These are phyloP conservation scores for Pangasianodon gigas DNA, from an alignment of 2,113 vertebrate species.

Conservation along the genomic window DNA sequence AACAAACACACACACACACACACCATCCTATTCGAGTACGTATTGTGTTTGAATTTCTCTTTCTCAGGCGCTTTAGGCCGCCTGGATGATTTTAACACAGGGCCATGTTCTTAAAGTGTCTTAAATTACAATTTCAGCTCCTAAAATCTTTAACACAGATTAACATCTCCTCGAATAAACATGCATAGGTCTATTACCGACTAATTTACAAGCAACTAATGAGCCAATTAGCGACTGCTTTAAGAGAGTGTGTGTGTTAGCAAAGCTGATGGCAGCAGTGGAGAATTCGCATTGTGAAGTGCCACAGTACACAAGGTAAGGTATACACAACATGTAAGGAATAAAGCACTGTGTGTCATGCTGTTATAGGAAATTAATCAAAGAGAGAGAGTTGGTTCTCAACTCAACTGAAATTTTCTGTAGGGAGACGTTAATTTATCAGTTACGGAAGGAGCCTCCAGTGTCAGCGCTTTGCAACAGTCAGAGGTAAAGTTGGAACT, in stretches of 20 bases:
- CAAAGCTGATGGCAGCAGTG: background rate
- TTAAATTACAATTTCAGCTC: slow-evolving; percentile 27
- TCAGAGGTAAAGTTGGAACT: no score
- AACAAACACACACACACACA: slow-evolving; percentile 2
- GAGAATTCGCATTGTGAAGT: background rate
- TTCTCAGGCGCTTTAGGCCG: background rate
- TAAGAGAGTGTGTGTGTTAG: background rate
- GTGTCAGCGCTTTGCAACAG: background rate
- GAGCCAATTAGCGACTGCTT: slow-evolving; percentile 15
- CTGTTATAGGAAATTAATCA: background rate
- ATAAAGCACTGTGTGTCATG: background rate
- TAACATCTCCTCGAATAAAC: slow-evolving; percentile 21
- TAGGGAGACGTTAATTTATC: no score
- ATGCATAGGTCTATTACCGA: slow-evolving; percentile 7
- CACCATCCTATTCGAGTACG: background rate
- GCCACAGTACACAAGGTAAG: background rate
- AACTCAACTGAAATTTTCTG: background rate
- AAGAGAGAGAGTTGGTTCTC: background rate
- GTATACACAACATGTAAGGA: background rate
- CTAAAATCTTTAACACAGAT: slow-evolving; percentile 29
- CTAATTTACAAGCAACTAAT: slow-evolving; percentile 16
- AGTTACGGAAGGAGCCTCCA: background rate
- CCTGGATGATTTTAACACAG: background rate
- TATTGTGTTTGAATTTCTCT: background rate
- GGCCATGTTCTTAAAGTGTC: background rate